Evolutionary conservation across 2,888 invertebrate species (phyloP).

Genomic region (Scaptomyza flava): DNA sequence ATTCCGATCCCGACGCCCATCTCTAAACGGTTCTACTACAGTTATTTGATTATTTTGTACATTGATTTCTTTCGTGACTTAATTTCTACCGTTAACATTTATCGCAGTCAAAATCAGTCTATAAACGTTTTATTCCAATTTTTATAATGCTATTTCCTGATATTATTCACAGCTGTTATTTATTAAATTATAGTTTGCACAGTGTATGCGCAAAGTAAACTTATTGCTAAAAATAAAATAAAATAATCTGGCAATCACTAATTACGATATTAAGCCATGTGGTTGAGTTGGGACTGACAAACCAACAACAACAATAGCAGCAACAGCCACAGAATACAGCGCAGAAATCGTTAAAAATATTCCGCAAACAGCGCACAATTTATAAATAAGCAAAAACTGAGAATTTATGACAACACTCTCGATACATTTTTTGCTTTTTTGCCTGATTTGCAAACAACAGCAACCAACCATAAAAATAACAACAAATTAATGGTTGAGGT

Average conservation of each 20-base stretch:
- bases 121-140: background rate
- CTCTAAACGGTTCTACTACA: no score
- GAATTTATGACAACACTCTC: conserved; percentile 42
- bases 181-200: background rate
- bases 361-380: conserved; percentile 46
- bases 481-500: conserved; percentile 53
- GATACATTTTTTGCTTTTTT: conserved; percentile 7
- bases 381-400: conserved; percentile 57
- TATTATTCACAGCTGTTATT: background rate
- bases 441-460: conserved; percentile 3
- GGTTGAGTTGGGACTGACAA: conserved; percentile 23
- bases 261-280: conserved; percentile 57
- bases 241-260: conserved; percentile 40
- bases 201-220: conserved; percentile 31
- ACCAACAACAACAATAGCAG: conserved; percentile 21
- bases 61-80: background rate
- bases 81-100: background rate
- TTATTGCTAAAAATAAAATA: conserved; percentile 13
- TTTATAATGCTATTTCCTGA: background rate
- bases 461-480: conserved; percentile 12
- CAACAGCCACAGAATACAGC: conserved; percentile 19
- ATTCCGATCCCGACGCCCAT: no score
- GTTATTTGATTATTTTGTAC: no score
- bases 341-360: conserved; percentile 39
- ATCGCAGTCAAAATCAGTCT: background rate